These are phyloP conservation scores for Novumbra hubbsi DNA, from an alignment of 2,797 vertebrate species.

Conservation along the genomic window DNA sequence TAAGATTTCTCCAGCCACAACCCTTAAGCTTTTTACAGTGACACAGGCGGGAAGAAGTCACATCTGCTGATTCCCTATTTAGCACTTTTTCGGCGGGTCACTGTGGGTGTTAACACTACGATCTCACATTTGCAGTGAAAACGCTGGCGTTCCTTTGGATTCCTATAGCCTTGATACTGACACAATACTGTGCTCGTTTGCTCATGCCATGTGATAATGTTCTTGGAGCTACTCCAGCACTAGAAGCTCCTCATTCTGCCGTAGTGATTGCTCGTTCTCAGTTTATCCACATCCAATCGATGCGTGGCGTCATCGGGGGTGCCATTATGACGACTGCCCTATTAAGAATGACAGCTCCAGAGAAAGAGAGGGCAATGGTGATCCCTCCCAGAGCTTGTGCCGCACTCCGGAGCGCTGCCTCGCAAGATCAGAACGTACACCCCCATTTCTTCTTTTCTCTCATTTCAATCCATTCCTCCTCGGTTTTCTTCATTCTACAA, in stretches of 20 bases:
- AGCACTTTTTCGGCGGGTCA: too few species aligned
- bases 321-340: conserved; percentile 91
- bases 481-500: conserved; percentile 50
- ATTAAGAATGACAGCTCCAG: conserved; percentile 96
- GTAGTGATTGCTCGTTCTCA: conserved; percentile 79
- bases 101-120: too few species aligned
- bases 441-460: conserved; percentile 49
- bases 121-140: background rate
- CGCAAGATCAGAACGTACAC: conserved; percentile 86
- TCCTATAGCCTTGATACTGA: background rate
- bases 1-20: too few species aligned
- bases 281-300: conserved; percentile 91
- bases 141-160: background rate
- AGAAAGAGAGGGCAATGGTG: conserved; percentile 94
- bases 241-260: conserved; percentile 66
- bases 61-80: too few species aligned
- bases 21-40: too few species aligned
- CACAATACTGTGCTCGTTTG: background rate
- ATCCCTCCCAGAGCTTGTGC: conserved; percentile 94
- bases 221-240: background rate
- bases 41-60: too few species aligned
- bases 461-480: conserved; percentile 44
- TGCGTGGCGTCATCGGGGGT: conserved; percentile 94
- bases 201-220: conserved; percentile 13
- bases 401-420: conserved; percentile 84